Percentiles rank a stretch among this genome's conserved stretches.
Evolutionary conservation across 2,797 vertebrate species (phyloP).

Genomic region (Fistularia tabacaria): DNA sequence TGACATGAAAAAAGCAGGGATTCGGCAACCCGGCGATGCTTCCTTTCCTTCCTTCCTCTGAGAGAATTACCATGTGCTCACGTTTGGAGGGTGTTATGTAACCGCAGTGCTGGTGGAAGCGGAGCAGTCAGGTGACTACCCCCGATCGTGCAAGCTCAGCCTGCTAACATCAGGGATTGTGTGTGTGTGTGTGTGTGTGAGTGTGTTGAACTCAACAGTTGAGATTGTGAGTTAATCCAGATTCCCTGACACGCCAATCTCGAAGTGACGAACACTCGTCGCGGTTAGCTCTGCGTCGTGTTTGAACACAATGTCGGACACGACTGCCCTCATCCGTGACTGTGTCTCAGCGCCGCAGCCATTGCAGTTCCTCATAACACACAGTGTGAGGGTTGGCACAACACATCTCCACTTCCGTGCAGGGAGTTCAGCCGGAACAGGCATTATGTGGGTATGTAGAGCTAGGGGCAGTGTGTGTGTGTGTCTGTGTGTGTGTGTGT

Average conservation of each 20-base stretch:
- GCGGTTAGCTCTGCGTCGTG: too few relatives aligned
- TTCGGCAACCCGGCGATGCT: slow-evolving; percentile 30
- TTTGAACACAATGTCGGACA: too few relatives aligned
- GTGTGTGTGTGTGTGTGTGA: neutral
- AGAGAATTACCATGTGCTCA: slow-evolving; percentile 40
- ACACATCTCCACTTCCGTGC: slow-evolving; percentile 15
- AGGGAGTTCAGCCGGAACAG: slow-evolving; percentile 23
- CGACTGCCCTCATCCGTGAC: slow-evolving; percentile 5
- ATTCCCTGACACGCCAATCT: too few relatives aligned
- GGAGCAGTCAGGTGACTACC: slow-evolving; percentile 51
- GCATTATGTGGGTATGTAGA: slow-evolving; percentile 23
- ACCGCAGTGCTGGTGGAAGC: slow-evolving; percentile 34
- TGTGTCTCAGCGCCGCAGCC: slow-evolving; percentile 4
- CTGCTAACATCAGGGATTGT: neutral
- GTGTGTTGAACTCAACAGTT: neutral
- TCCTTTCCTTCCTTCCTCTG: slow-evolving; percentile 17
- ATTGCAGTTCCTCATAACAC: slow-evolving; percentile 7
- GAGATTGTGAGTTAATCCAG: too few relatives aligned
- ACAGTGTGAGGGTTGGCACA: neutral
- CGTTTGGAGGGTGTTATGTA: slow-evolving; percentile 45
- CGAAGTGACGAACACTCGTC: too few relatives aligned
- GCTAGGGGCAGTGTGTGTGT: slow-evolving; percentile 3
- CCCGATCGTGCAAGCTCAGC: slow-evolving; percentile 11
- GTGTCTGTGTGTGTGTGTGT: slow-evolving; percentile 3
- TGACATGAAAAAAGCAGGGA: slow-evolving; percentile 34